These are phyloP conservation scores for Phortica magna DNA, from an alignment of 2,888 invertebrate genomes.

Conservation along the genomic window DNA sequence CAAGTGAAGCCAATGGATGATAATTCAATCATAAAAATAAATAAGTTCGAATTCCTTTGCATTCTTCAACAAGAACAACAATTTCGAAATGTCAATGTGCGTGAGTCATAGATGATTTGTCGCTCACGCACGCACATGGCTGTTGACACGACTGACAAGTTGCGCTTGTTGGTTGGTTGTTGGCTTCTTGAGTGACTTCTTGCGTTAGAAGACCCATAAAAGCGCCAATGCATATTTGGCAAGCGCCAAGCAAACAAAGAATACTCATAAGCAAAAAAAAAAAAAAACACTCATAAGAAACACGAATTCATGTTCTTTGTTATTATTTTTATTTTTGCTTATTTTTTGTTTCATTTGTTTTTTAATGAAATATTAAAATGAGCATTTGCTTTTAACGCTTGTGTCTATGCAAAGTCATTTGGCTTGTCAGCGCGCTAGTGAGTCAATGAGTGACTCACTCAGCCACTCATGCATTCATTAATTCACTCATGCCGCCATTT, in stretches of 20 bases:
- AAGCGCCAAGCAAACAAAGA: neutral
- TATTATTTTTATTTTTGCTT: too few species aligned
- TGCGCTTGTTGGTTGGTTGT: too few species aligned
- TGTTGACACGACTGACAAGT: too few species aligned
- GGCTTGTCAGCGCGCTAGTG: neutral
- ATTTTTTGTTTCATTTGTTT: neutral
- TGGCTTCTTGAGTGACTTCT: too few species aligned
- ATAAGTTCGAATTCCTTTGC: conserved; percentile 13
- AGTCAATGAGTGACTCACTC: neutral
- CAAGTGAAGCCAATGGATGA: conserved; percentile 20
- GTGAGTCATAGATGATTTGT: too few species aligned
- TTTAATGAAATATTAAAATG: conserved; percentile 61
- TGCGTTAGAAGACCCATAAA: conserved; percentile 42
- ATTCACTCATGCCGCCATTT: conserved; percentile 43
- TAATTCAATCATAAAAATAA: conserved; percentile 33
- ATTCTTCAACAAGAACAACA: neutral
- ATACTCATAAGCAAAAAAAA: neutral
- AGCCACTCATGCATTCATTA: neutral
- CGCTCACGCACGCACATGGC: too few species aligned
- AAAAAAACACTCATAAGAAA: conserved; percentile 2
- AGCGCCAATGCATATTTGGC: conserved; percentile 59
- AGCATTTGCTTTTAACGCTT: conserved; percentile 30
- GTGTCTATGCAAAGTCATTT: neutral
- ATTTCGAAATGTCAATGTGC: neutral
- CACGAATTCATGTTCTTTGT: conserved; percentile 61